Evolutionary conservation across 2,113 vertebrate species (phyloP).

Genomic region (Rhegmatorhina hoffmannsi): DNA sequence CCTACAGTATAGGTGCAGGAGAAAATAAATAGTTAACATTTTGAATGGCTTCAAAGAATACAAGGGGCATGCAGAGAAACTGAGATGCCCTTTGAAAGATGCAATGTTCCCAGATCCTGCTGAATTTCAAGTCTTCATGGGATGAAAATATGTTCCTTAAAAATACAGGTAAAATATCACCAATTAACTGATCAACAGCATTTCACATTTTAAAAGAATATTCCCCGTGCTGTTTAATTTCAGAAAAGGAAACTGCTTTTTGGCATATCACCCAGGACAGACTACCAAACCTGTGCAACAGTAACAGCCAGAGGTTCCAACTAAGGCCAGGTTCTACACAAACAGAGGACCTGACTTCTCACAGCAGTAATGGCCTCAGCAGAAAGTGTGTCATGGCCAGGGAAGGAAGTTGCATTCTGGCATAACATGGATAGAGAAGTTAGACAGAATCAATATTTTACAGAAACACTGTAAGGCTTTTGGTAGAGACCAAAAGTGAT

Average conservation of each 20-base stretch:
- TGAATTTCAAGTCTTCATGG: not conserved
- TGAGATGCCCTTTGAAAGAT: not conserved
- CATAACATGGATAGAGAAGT: not conserved
- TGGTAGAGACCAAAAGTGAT: not conserved
- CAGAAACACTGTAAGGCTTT: not conserved
- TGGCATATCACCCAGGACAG: not conserved
- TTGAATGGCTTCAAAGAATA: not conserved
- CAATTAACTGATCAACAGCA: not conserved
- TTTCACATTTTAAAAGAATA: not conserved
- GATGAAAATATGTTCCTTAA: not conserved
- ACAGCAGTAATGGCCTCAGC: not conserved
- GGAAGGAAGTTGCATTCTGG: not conserved
- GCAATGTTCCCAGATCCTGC: not conserved
- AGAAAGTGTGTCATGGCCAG: not conserved
- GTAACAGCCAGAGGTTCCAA: not conserved
- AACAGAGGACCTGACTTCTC: not conserved
- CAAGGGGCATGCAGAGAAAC: not conserved
- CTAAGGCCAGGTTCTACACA: not conserved
- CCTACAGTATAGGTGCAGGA: not conserved
- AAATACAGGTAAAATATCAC: not conserved
- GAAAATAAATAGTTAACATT: not conserved
- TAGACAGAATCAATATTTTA: not conserved
- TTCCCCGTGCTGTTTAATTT: not conserved
- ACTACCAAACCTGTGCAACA: not conserved
- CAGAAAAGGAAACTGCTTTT: not conserved